Percentiles rank a stretch among this genome's conserved stretches.
These are phyloP conservation scores for Danio kyathit DNA, from an alignment of 2,797 vertebrate genomes.

Conservation along the genomic window DNA sequence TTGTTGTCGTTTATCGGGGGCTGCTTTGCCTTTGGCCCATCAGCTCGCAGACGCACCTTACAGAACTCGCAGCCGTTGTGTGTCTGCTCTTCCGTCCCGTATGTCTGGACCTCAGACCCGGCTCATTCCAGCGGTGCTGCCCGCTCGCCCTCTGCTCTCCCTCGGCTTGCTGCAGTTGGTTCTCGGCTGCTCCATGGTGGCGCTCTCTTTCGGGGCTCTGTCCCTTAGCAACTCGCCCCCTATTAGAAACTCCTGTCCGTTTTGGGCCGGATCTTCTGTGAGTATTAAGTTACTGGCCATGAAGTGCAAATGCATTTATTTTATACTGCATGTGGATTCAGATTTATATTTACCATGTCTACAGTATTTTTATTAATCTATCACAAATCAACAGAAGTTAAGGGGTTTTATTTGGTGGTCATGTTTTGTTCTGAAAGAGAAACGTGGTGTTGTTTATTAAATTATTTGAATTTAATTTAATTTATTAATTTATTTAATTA, in stretches of 20 bases:
- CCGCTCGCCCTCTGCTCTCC: constrained; percentile 80
- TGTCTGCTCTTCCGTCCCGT: constrained; percentile 57
- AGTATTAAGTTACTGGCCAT: constrained; percentile 68
- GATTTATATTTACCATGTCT: background rate
- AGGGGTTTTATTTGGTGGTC: background rate
- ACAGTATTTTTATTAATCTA: background rate
- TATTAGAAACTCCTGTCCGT: constrained; percentile 85
- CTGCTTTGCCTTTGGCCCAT: constrained; percentile 66
- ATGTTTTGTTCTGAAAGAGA: constrained; percentile 1
- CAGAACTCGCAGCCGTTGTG: constrained; percentile 67
- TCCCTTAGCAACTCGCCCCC: constrained; percentile 83
- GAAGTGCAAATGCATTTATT: constrained; percentile 24
- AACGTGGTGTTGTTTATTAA: background rate
- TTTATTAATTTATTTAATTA: too few species aligned
- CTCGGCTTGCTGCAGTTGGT: constrained; percentile 86
- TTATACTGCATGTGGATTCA: background rate
- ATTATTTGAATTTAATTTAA: too few species aligned
- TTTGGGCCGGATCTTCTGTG: constrained; percentile 89
- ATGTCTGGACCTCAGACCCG: constrained; percentile 66
- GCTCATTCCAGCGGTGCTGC: constrained; percentile 68
- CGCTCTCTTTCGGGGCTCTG: constrained; percentile 84
- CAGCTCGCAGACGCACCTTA: constrained; percentile 64
- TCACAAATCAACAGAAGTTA: background rate
- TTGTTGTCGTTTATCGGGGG: constrained; percentile 78
- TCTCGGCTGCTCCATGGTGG: constrained; percentile 86